Evolutionary conservation across 2,888 invertebrate species (phyloP).

Genomic region (Sinohyriopsis cumingii): DNA sequence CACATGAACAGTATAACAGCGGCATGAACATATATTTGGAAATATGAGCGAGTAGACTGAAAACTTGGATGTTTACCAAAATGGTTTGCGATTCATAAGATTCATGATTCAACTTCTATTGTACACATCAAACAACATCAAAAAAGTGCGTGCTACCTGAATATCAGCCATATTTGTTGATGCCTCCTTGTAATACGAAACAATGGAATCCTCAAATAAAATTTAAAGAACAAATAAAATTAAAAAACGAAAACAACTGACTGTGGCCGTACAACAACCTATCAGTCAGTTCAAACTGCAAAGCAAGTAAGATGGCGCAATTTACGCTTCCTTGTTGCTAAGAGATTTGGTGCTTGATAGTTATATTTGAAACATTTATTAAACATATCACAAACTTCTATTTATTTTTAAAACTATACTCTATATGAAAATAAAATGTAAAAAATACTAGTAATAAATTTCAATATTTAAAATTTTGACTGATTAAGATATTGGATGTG

Average conservation of each 20-base stretch:
- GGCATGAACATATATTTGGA: no score
- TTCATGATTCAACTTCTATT: background rate
- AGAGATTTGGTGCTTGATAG: constrained; percentile 7
- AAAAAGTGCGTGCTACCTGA: constrained; percentile 21
- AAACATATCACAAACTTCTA: no score
- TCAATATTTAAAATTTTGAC: no score
- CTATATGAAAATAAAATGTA: no score
- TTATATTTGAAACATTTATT: background rate
- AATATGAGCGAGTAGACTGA: background rate
- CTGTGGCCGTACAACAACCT: no score
- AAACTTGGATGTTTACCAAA: background rate
- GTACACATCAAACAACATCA: background rate
- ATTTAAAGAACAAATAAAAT: no score
- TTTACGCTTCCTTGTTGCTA: constrained; percentile 40
- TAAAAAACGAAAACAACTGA: constrained; percentile 2
- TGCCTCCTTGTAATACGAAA: background rate
- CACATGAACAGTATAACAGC: no score
- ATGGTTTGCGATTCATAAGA: constrained; percentile 3
- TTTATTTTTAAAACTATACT: no score
- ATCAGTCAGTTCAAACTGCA: constrained; percentile 4
- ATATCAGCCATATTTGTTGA: constrained; percentile 27
- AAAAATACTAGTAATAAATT: no score
- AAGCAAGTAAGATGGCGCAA: constrained; percentile 34
- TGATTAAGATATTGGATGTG: no score
- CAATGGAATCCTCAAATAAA: background rate